Base-by-base conservation (phyloP, 1,140 invertebrate genomes). In the Caenorhabditis briggsae region DNA sequence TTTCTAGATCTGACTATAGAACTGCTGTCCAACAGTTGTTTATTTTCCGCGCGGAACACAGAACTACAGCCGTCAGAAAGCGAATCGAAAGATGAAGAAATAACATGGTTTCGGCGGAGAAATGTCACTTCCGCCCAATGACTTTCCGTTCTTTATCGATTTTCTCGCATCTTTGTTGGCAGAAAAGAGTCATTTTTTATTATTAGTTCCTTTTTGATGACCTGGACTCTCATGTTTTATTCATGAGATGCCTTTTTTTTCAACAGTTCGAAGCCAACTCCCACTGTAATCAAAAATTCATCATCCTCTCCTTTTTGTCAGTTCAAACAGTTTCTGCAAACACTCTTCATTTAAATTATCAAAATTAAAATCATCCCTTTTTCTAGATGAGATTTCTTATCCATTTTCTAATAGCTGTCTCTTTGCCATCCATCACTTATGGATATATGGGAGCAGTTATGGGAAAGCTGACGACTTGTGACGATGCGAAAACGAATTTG, bases 401-500 rank as follows among this genome's bases (percentile, higher is more conserved):
- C 25, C n/a, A 55, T 82, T 55, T 23, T 25, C 16, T 56, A 5
- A 70, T 65, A 50, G 14, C 20, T 48, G 2, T 48, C 56, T 48
- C 20, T 25, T 20, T 64, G 55, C 56, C 33, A 55, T 56, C 58
- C 18, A 20, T 65, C 16, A 16, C 64, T 56, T 92, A 93, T 90
- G 85, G 90, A 82, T 92, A 93, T 85, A 92, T 93, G 88, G 92
- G 93, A 33, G 92, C 95, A 58, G 91, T 92, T 89, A 95, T 95
- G 95, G 95, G 95, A 3, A 89, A 94, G 50, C 84, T 93, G 84
- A 53, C 88, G 7, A 84, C 93, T 20, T 96, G 95, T 92, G 95
- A 96, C 91, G 94, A 95, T 93, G 95, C 94, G 84, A 94, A 95
- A 95, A 94, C 93, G 16, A 95, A 95, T 88, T 92, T 96, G 43